Conservation (phyloP, 2,113 vertebrate genomes). For the Ammodytes dubius region DNA sequence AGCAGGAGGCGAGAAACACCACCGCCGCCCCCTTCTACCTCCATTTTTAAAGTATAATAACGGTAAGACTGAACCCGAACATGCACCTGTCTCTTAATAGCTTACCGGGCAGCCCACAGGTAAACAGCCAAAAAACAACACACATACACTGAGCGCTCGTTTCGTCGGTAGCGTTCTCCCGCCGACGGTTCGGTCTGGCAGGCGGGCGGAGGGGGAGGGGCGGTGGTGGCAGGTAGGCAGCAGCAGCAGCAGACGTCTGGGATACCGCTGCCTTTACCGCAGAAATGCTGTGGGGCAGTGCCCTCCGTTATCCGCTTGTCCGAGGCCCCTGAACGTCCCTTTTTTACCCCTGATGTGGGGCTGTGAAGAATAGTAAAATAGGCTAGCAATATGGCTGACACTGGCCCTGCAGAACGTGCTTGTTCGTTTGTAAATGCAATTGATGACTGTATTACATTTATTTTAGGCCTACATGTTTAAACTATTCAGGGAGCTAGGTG, state of each 20-base stretch:
- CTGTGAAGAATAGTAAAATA: constrained; percentile 67
- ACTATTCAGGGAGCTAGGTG: too few species aligned
- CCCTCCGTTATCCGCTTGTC: neutral
- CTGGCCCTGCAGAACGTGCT: constrained; percentile 75
- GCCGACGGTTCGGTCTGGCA: constrained; percentile 55
- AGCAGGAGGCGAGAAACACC: constrained; percentile 54
- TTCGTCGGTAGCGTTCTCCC: constrained; percentile 67
- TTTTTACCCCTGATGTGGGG: constrained; percentile 54
- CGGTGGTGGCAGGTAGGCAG: constrained; percentile 1
- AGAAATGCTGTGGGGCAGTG: neutral
- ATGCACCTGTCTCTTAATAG: constrained; percentile 17
- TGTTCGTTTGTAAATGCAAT: constrained; percentile 41
- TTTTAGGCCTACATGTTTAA: neutral
- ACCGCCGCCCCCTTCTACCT: constrained; percentile 27
- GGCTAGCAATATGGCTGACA: constrained; percentile 89
- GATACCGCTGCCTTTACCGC: constrained; percentile 1
- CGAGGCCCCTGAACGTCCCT: constrained; percentile 21
- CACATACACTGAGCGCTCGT: constrained; percentile 64
- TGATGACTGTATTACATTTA: constrained; percentile 21
- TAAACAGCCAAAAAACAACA: constrained; percentile 45
- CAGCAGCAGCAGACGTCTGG: constrained; percentile 52
- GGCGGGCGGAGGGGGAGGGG: constrained; percentile 66
- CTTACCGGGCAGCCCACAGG: constrained; percentile 34
- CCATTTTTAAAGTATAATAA: constrained; percentile 9
- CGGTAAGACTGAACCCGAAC: constrained; percentile 62